A percentile compares a stretch with the other conserved stretches of the same genome.
These are phyloP conservation scores for Drosophila ananassae DNA, from an alignment of 1,140 invertebrate species.

Conservation along the genomic window DNA sequence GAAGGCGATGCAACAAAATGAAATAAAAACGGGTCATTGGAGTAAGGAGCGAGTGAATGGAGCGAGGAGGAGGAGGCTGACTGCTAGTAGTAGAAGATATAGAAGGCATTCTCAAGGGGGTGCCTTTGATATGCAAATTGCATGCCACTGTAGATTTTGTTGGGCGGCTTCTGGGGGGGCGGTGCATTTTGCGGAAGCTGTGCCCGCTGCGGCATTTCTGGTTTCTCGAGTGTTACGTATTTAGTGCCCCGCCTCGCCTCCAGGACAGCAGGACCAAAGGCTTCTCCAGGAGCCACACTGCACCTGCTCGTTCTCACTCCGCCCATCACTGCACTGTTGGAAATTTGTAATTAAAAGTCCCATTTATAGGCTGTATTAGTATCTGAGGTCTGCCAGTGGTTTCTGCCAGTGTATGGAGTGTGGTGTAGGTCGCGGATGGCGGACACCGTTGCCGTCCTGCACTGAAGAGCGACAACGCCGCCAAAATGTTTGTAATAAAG, in stretches of 20 bases:
- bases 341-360: slow-evolving; percentile 1
- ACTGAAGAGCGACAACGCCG: slow-evolving; percentile 49
- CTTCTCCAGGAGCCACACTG: slow-evolving; percentile 8
- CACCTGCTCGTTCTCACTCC: slow-evolving; percentile 28
- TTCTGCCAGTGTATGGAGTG: slow-evolving; percentile 17
- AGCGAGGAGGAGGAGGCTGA: neutral
- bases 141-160: slow-evolving; percentile 49
- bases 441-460: slow-evolving; percentile 34
- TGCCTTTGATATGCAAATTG: slow-evolving; percentile 80
- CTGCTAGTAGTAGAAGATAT: slow-evolving; percentile 3
- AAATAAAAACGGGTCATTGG: slow-evolving; percentile 80
- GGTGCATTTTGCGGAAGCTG: slow-evolving; percentile 55
- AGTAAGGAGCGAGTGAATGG: slow-evolving; percentile 60
- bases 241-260: slow-evolving; percentile 55
- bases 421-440: slow-evolving; percentile 52
- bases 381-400: neutral
- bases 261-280: neutral
- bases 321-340: slow-evolving; percentile 26
- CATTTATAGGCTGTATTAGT: neutral
- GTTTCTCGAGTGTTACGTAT: slow-evolving; percentile 74
- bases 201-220: slow-evolving; percentile 62
- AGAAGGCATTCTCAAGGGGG: slow-evolving; percentile 31
- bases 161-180: neutral
- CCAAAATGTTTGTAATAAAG: slow-evolving; percentile 65
- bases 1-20: slow-evolving; percentile 53